Percentiles rank a stretch among this genome's conserved stretches.
Conservation (phyloP, 2,797 vertebrate species). For the Avahi laniger region DNA sequence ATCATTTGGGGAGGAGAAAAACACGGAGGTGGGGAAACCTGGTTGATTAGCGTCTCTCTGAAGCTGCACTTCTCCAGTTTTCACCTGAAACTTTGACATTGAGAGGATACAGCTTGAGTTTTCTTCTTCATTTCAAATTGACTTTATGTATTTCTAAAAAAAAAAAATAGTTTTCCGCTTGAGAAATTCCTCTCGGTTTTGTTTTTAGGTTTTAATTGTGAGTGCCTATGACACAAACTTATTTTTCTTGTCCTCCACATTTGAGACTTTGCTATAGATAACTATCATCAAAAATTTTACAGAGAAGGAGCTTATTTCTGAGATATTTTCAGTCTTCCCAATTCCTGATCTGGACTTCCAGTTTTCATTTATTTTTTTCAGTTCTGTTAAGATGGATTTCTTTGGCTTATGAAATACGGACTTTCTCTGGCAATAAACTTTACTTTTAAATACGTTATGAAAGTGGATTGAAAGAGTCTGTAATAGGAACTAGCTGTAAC, state of each 20-base stretch:
- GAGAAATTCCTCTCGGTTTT: background rate
- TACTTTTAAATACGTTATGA: conserved; percentile 43
- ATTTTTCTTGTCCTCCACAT: background rate
- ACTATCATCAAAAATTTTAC: conserved; percentile 54
- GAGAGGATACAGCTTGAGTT: background rate
- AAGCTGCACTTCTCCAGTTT: background rate
- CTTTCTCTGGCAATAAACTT: conserved; percentile 32
- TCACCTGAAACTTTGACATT: background rate
- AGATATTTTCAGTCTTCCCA: conserved; percentile 57
- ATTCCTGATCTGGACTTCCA: background rate
- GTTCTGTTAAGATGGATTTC: conserved; percentile 19
- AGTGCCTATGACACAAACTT: background rate
- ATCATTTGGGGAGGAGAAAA: background rate
- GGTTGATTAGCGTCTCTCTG: background rate
- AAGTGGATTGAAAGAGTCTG: conserved; percentile 35
- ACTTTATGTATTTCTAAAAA: background rate
- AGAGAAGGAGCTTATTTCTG: conserved; percentile 17
- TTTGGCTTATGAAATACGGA: conserved; percentile 2
- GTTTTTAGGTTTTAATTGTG: background rate
- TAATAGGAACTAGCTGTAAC: background rate
- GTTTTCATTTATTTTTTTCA: conserved; percentile 54
- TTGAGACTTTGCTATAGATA: conserved; percentile 26
- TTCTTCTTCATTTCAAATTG: background rate
- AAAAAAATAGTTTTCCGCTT: background rate
- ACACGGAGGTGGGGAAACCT: background rate